Evolutionary conservation across 2,797 vertebrate genomes (phyloP).

Genomic region (Sparidentex hasta): DNA sequence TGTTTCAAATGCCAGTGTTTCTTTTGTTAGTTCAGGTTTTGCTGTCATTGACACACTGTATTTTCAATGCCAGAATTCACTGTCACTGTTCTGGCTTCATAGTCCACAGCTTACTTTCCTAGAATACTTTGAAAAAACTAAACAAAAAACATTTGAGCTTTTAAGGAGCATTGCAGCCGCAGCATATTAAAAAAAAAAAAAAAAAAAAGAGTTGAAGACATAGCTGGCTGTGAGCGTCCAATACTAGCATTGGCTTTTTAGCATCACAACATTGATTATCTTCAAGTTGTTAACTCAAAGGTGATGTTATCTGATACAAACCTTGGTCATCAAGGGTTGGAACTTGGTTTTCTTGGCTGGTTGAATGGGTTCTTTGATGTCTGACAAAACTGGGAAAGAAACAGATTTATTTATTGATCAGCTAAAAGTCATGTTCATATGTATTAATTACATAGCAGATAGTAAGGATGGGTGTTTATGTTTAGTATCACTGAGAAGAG

Average conservation of each 20-base stretch:
- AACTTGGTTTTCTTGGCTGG: conserved; percentile 92
- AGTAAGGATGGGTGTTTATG: not conserved
- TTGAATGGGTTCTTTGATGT: conserved; percentile 92
- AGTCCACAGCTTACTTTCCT: conserved; percentile 58
- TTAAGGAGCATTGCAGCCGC: conserved; percentile 54
- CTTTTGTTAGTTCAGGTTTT: too few species aligned
- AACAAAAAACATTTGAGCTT: conserved; percentile 43
- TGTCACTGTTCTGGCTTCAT: not conserved
- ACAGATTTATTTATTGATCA: conserved; percentile 7
- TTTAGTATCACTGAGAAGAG: not conserved
- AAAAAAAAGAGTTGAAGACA: conserved; percentile 20
- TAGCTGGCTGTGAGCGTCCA: conserved; percentile 32
- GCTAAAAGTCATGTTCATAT: not conserved
- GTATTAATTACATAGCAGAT: not conserved
- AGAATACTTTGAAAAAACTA: conserved; percentile 30
- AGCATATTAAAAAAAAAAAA: conserved; percentile 42
- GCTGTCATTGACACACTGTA: too few species aligned
- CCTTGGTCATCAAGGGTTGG: conserved; percentile 90
- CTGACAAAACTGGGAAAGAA: conserved; percentile 90
- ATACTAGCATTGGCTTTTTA: conserved; percentile 16
- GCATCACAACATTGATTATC: not conserved
- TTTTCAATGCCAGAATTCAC: too few species aligned
- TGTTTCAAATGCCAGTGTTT: too few species aligned
- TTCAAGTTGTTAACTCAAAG: not conserved
- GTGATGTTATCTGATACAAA: conserved; percentile 67